Base-by-base conservation (phyloP, 2,888 invertebrate species). In the Chrysolina haemoptera region DNA sequence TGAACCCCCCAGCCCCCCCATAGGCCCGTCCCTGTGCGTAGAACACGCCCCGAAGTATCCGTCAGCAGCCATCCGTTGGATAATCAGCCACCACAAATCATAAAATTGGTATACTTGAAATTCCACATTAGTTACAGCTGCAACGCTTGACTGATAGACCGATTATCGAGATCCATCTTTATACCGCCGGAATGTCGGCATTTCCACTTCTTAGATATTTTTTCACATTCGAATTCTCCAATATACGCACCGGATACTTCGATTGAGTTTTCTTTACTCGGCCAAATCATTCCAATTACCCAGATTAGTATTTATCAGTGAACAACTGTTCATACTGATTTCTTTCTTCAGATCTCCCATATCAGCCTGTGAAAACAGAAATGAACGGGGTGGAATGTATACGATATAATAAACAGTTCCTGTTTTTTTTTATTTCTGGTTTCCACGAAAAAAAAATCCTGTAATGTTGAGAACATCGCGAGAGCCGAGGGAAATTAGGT, bases 81-180 rank as follows among this genome's bases (percentile, higher is more conserved):
- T 74, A 74, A 70, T 67, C 63, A 74, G 50, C 27, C 22, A 64
- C 55, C 68, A 71, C 67, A 74, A 68, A 68, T 69, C 27, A 69
- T 62, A 69, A 69, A 69, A 43, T 46, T 62, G 68, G 71, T 68
- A 50, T 66, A 65, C 69, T 43, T 69, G 69, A 75, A 77, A 79
- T 77, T 79, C 76, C 74, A 40, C 74, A 79, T 77, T 69, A 62
- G 69, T 48, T 69, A 73, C 74, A 68, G 43, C 62, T 27, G 75
- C 71, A 68, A 78, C 72, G 76, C 78, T 50, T 50, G 50, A 50
- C 50, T 50, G 50, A 50, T 50, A 50, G 50, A 50, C 50, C 50
- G 50, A 73, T 76, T 75, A 74, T 65, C 66, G 53, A 68, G 50
- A 50, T 16, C 18, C 18, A 50, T 50, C 50, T 16, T 50, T 16